These are phyloP conservation scores for Leptinotarsa juncta DNA, from an alignment of 2,888 invertebrate genomes.

Conservation along the genomic window DNA sequence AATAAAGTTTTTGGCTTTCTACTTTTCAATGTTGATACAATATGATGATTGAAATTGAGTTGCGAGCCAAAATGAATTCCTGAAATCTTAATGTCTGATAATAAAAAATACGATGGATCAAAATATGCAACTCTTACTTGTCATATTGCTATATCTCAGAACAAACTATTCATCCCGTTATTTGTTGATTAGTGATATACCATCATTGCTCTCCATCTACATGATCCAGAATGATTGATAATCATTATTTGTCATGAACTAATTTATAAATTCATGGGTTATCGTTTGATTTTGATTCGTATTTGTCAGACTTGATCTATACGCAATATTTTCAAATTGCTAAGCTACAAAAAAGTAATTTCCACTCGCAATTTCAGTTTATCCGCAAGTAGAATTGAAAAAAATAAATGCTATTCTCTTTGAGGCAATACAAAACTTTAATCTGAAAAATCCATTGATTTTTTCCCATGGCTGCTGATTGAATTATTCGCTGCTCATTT, in stretches of 20 bases:
- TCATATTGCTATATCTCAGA: no score
- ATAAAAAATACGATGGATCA: no score
- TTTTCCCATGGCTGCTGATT: background rate
- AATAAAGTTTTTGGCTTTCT: no score
- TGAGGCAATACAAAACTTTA: background rate
- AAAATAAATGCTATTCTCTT: background rate
- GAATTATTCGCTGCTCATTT: background rate
- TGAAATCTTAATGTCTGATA: no score
- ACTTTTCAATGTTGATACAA: no score
- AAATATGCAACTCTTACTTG: no score
- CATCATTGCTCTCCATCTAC: background rate
- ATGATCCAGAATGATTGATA: background rate
- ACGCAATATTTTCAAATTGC: conserved; percentile 9
- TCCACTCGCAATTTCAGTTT: background rate
- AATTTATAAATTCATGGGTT: background rate
- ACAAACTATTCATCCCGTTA: no score
- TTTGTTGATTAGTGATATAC: background rate
- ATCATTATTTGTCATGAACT: background rate
- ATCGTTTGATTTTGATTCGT: conserved; percentile 10
- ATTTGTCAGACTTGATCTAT: conserved; percentile 16
- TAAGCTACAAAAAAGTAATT: background rate
- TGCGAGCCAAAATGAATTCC: no score
- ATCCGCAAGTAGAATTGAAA: background rate
- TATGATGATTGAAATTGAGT: no score
- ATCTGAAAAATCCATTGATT: background rate